Percentiles rank a stretch among this genome's conserved stretches.
Evolutionary conservation across 2,888 invertebrate species (phyloP).

Genomic region (Apotomis turbidana): DNA sequence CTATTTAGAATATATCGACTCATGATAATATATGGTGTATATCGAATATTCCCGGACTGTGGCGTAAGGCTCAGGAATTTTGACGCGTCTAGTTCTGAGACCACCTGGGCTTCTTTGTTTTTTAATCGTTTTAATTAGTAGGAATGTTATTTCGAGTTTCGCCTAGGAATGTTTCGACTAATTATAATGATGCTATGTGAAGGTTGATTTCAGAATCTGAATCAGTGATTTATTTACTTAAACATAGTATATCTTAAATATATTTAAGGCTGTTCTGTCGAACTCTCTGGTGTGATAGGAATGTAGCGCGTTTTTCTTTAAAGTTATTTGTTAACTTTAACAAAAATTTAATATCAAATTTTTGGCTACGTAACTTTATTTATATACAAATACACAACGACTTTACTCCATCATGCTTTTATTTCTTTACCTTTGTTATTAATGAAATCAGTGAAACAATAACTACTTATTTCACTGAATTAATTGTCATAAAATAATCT

Average conservation of each 20-base stretch:
- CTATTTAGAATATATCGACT: conserved; percentile 55
- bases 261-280: neutral
- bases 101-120: conserved; percentile 36
- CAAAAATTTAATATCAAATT: no score
- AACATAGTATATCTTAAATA: no score
- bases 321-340: neutral
- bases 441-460: no score
- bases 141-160: conserved; percentile 15
- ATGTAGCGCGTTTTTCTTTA: neutral
- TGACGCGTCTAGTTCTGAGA: conserved; percentile 23
- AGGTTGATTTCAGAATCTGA: neutral
- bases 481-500: no score
- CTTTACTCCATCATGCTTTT: no score
- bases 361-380: no score
- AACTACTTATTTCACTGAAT: no score
- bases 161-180: conserved; percentile 12
- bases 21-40: conserved; percentile 53
- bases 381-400: no score
- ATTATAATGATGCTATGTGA: conserved; percentile 5
- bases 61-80: conserved; percentile 34
- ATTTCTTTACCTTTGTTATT: no score
- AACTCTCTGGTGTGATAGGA: neutral
- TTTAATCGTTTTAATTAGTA: conserved; percentile 34
- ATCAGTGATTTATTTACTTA: no score
- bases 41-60: conserved; percentile 30